Evolutionary conservation across 2,888 invertebrate genomes (phyloP).

Genomic region (Halictus ligatus): DNA sequence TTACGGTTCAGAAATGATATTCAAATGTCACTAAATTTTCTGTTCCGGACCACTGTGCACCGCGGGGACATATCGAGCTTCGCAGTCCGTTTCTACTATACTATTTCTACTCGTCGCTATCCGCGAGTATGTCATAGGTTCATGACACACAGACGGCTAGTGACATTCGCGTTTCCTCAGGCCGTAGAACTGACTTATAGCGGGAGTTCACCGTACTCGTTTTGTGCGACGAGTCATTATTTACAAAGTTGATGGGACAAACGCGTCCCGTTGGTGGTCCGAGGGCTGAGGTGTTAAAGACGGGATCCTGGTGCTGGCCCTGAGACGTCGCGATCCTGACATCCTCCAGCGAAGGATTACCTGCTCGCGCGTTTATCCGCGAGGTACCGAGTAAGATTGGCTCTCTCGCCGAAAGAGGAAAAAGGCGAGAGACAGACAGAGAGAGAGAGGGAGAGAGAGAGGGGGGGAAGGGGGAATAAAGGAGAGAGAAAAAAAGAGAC

Average conservation of each 20-base stretch:
- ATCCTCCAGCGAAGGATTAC: slow-evolving; percentile 24
- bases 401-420: neutral
- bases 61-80: no score
- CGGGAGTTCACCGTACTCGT: no score
- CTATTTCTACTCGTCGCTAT: no score
- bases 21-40: no score
- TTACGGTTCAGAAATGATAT: no score
- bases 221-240: neutral
- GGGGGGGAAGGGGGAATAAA: neutral
- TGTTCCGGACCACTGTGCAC: no score
- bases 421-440: neutral
- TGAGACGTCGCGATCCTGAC: slow-evolving; percentile 22
- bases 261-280: neutral
- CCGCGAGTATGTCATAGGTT: no score
- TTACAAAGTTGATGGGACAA: neutral
- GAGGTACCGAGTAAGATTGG: slow-evolving; percentile 24
- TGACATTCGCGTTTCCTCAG: no score
- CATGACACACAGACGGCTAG: no score
- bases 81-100: no score
- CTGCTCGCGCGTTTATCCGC: slow-evolving; percentile 22
- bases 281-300: neutral
- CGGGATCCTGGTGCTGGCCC: neutral
- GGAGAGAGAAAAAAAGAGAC: neutral
- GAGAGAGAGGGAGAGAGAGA: neutral
- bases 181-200: no score